Conservation (phyloP, 2,113 vertebrate species). For the Neodontobutis hainanensis region DNA sequence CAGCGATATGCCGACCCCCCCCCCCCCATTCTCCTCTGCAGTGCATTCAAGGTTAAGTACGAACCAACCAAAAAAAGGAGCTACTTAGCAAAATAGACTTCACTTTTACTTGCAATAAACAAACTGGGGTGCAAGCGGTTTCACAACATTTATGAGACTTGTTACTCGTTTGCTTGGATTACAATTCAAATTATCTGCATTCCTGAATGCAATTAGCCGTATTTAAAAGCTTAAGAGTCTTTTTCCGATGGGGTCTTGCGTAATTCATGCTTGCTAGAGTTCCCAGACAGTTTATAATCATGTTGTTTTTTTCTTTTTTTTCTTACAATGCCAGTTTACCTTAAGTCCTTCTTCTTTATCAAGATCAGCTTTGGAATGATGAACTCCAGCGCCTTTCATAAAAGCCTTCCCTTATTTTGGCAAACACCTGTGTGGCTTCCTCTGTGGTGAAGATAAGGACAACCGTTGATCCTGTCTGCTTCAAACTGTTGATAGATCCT, state of each 20-base stretch:
- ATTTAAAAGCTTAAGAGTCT: slow-evolving; percentile 33
- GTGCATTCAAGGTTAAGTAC: slow-evolving; percentile 47
- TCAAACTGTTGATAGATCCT: slow-evolving; percentile 35
- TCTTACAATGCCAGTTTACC: neutral
- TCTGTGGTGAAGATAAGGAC: slow-evolving; percentile 47
- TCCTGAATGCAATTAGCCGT: slow-evolving; percentile 50
- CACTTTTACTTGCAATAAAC: slow-evolving; percentile 17
- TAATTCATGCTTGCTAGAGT: slow-evolving; percentile 31
- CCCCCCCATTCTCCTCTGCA: slow-evolving; percentile 17
- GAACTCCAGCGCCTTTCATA: slow-evolving; percentile 26
- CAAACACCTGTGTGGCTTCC: slow-evolving; percentile 45
- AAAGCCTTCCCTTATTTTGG: slow-evolving; percentile 56
- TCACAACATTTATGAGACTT: slow-evolving; percentile 44
- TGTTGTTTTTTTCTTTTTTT: no score
- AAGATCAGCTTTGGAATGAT: slow-evolving; percentile 21
- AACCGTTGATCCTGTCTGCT: slow-evolving; percentile 14
- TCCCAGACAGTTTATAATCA: slow-evolving; percentile 29
- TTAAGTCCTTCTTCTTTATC: slow-evolving; percentile 26
- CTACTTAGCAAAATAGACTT: slow-evolving; percentile 15
- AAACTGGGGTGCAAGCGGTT: slow-evolving; percentile 22
- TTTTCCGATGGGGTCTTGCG: slow-evolving; percentile 30
- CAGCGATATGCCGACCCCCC: slow-evolving; percentile 5
- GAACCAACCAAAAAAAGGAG: slow-evolving; percentile 15
- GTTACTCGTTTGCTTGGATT: slow-evolving; percentile 32
- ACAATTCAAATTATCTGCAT: slow-evolving; percentile 50